Evolutionary conservation across 2,888 invertebrate species (phyloP), one percentile per base, ranked within the genome.

Genomic region (Yponomeuta malinellus): DNA sequence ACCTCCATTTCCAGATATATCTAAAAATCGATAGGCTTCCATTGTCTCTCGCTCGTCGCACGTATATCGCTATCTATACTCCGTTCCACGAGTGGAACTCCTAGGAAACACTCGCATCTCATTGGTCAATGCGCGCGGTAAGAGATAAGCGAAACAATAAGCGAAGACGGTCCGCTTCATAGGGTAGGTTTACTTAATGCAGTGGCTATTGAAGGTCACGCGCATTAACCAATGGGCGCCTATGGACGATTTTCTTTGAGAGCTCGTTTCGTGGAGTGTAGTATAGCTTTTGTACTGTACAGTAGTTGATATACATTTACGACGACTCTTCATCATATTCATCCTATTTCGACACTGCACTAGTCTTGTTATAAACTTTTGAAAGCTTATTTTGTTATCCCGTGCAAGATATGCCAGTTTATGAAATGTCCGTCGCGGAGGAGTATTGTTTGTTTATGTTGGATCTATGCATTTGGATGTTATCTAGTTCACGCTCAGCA

Each of bases 401-500:
- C 52, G 8, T 15, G 15, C 15, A 59, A 59, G 52, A 59, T 59
- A 59, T 59, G 12, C 15, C 3, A 59, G 52, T 59, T 59, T 59
- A 15, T 4, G 15, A 15, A 59, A 15, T 15, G 52, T 15, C 52
- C 12, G 52, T 15, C 15, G 15, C 52, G 52, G 52, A 59, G 15
- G 52, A 59, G 65, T 9, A 65, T 5, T 12, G 65, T 65, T 65
- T 65, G 65, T 65, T 65, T 65, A 65, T 10, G 33, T 65, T 9
- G 12, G 29, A 65, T 65, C 10, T 65, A 12, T 65, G 31, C 64
- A 64, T 52, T 52, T 52, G 12, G 33, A 65, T 31, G 12, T 2
- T 66, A 8, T 48, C 43, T 48, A 48, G 68, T 68, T 48, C n/a
- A 48, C n/a, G 33, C 9, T 12, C 31, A 65, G 68, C 68, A 37